Evolutionary conservation across 2,888 invertebrate genomes (phyloP).

Genomic region (Nesidiocoris tenuis): DNA sequence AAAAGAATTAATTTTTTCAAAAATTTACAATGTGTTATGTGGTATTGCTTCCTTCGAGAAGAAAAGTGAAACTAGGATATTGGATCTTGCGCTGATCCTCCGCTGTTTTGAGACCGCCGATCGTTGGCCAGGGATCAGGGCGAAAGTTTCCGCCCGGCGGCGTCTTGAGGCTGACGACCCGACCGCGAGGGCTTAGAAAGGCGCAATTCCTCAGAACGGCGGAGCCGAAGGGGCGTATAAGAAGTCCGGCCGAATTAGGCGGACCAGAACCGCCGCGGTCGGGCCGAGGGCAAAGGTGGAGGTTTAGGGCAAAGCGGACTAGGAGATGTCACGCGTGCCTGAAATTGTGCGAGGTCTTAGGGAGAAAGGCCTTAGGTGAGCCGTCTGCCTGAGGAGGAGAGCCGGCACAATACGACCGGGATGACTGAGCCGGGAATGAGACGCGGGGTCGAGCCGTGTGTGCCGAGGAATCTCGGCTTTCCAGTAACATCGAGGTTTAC

Average conservation of each 20-base stretch:
- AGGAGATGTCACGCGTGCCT: background rate
- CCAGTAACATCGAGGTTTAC: background rate
- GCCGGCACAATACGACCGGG: background rate
- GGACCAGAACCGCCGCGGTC: background rate
- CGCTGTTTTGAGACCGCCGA: too few relatives aligned
- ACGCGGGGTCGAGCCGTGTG: background rate
- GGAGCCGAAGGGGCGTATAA: background rate
- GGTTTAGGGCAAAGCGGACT: background rate
- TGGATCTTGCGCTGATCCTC: too few relatives aligned
- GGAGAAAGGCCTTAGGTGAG: too few relatives aligned
- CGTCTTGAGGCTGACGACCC: too few relatives aligned
- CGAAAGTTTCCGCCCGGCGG: too few relatives aligned
- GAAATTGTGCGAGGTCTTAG: background rate
- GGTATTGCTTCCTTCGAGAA: too few relatives aligned
- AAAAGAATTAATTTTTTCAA: too few relatives aligned
- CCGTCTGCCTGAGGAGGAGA: background rate
- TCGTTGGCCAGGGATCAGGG: too few relatives aligned
- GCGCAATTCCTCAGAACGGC: too few relatives aligned
- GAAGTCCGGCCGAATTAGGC: background rate
- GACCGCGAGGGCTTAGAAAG: too few relatives aligned
- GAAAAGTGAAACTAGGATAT: too few relatives aligned
- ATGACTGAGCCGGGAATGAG: background rate
- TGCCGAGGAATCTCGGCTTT: background rate
- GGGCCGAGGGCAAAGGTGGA: background rate
- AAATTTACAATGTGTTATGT: too few relatives aligned